Conservation (phyloP, 2,888 invertebrate species). For the Meta bourneti region DNA sequence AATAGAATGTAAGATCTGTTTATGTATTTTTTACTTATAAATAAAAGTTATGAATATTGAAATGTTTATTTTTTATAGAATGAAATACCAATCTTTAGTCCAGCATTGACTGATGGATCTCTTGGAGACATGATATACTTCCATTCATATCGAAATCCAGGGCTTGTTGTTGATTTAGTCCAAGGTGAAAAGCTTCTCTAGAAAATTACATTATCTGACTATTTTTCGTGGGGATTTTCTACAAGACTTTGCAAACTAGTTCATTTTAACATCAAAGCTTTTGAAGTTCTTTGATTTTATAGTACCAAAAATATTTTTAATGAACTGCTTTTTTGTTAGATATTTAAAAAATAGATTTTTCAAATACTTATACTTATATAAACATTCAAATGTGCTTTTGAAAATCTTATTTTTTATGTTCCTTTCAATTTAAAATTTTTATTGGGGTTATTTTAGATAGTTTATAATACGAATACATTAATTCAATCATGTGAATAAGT, state of each 20-base stretch:
- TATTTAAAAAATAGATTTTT: too few species aligned
- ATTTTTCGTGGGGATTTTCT: background rate
- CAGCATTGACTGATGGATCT: slow-evolving; percentile 98
- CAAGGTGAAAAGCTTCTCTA: slow-evolving; percentile 83
- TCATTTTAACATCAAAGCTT: background rate
- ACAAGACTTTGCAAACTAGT: background rate
- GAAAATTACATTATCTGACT: background rate
- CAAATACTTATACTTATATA: too few species aligned
- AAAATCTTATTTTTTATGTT: too few species aligned
- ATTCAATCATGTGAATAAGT: too few species aligned
- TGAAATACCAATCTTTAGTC: slow-evolving; percentile 98
- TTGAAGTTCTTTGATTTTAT: background rate
- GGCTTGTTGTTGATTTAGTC: slow-evolving; percentile 94
- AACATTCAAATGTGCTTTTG: too few species aligned
- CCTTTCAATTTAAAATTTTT: too few species aligned
- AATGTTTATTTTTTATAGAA: slow-evolving; percentile 82
- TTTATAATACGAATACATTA: too few species aligned
- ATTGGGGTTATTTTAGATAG: too few species aligned
- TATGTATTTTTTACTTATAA: too few species aligned
- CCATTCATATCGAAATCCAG: slow-evolving; percentile 95
- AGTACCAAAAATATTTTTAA: background rate
- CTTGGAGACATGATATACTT: slow-evolving; percentile 99
- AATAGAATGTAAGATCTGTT: too few species aligned
- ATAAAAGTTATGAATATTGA: background rate
- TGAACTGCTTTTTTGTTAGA: background rate